Evolutionary conservation across 2,797 vertebrate genomes (phyloP).

Genomic region (Scolopax rusticola): DNA sequence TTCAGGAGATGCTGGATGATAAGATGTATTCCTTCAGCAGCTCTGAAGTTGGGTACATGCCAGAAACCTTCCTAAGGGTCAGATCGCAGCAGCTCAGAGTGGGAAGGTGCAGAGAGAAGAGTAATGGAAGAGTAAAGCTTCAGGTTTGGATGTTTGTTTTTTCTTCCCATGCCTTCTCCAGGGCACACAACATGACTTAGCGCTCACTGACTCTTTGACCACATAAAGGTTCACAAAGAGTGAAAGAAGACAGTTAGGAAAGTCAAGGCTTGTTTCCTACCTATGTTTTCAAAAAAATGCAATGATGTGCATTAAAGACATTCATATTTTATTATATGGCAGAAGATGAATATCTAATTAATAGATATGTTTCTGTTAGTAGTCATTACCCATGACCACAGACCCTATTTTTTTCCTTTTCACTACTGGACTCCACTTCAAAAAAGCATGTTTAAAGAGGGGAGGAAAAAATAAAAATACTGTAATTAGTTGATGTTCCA

Average conservation of each 20-base stretch:
- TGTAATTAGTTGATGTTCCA: not conserved
- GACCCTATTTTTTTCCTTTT: not conserved
- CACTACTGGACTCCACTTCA: not conserved
- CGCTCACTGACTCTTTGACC: not conserved
- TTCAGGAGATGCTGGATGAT: not conserved
- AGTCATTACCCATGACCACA: not conserved
- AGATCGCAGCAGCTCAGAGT: not conserved
- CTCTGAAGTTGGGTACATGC: not conserved
- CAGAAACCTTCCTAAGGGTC: not conserved
- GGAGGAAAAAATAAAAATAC: not conserved
- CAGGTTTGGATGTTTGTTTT: fast-evolving
- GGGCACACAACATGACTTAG: not conserved
- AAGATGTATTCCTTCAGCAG: not conserved
- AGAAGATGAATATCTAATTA: not conserved
- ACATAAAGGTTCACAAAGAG: not conserved
- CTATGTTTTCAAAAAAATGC: not conserved
- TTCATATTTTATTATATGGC: not conserved
- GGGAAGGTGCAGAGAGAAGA: not conserved
- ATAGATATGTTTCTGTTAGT: not conserved
- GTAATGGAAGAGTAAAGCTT: fast-evolving
- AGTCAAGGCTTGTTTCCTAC: not conserved
- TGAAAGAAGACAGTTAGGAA: not conserved
- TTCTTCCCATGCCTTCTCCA: not conserved
- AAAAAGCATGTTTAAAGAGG: not conserved
- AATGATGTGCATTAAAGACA: not conserved